Percentiles rank a stretch among this genome's conserved stretches.
phyloP scores from a whole-genome alignment of 2,797 vertebrate species.

The Notolabrus celidotus region DNA sequence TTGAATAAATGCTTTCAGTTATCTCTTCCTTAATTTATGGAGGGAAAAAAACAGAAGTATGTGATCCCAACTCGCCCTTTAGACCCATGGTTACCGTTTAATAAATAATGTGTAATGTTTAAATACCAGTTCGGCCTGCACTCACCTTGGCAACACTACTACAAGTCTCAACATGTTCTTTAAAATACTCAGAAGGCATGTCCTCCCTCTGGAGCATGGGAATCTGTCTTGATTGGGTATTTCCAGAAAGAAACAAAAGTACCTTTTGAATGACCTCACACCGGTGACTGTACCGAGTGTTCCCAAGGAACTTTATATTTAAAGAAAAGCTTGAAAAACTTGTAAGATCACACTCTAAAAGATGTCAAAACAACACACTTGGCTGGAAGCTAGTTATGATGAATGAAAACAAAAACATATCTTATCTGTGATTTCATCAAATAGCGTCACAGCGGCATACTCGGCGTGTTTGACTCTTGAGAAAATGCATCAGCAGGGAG shows the following conservation, averaged over 20 bases:
- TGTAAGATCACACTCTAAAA: constrained; percentile 25
- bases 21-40: background rate
- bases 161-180: constrained; percentile 31
- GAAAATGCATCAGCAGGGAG: background rate
- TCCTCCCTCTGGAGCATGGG: background rate
- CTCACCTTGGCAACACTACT: too few species aligned
- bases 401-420: constrained; percentile 11
- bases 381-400: background rate
- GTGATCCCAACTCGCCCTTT: background rate
- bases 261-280: fast-evolving
- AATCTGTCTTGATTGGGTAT: background rate
- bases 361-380: background rate
- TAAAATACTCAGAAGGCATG: background rate
- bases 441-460: fast-evolving
- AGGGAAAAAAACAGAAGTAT: background rate
- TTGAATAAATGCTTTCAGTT: too few species aligned
- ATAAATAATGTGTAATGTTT: too few species aligned
- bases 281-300: background rate
- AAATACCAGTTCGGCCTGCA: too few species aligned
- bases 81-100: background rate
- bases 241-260: constrained; percentile 27
- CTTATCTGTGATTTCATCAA: constrained; percentile 29
- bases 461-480: background rate
- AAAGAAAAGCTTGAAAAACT: constrained; percentile 53
- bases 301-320: background rate